Conservation (phyloP, 2,797 vertebrate genomes). For the Carduelis carduelis region DNA sequence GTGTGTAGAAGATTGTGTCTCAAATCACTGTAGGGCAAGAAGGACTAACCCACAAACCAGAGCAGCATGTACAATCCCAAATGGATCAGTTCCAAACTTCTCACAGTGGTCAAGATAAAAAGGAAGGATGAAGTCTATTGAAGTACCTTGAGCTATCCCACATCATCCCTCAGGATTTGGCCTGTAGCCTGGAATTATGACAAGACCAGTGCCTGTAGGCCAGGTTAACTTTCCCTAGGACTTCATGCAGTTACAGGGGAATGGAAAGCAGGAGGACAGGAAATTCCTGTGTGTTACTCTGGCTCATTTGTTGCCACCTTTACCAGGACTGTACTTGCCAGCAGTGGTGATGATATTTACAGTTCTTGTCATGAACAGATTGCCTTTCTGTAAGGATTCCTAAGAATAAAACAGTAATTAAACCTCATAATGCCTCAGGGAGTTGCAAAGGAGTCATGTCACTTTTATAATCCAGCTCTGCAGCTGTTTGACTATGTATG, state of each 20-base stretch:
- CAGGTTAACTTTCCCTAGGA: not conserved
- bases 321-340: not conserved
- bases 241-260: rapidly evolving
- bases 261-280: not conserved
- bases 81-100: not conserved
- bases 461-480: not conserved
- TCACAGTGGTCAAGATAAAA: not conserved
- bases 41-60: not conserved
- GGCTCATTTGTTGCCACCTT: not conserved
- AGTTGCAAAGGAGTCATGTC: not conserved
- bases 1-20: not conserved
- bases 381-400: not conserved
- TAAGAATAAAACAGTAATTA: conserved; percentile 5
- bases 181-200: not conserved
- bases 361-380: not conserved
- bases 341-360: not conserved
- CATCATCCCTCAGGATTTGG: not conserved
- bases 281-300: not conserved
- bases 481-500: not conserved
- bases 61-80: not conserved
- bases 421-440: not conserved
- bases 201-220: not conserved
- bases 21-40: not conserved
- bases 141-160: not conserved
- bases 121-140: not conserved